A percentile compares a stretch with the other conserved stretches of the same genome.
phyloP scores from a whole-genome alignment of 2,113 vertebrate species.

The Phalacrocorax pelagicus region DNA sequence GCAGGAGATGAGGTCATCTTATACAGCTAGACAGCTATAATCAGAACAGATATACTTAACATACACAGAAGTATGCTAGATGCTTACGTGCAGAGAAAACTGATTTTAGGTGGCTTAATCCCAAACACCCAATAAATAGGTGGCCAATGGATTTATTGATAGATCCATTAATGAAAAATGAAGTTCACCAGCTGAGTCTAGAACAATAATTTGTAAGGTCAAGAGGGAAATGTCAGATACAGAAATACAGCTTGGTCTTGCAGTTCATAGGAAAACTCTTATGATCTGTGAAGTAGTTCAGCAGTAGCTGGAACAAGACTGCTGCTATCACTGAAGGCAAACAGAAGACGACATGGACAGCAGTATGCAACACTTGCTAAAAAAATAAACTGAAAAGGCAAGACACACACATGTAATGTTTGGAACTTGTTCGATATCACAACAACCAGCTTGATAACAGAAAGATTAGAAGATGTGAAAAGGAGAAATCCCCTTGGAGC shows the following conservation, averaged over 20 bases:
- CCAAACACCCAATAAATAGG: background rate
- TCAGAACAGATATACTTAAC: background rate
- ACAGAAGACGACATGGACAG: background rate
- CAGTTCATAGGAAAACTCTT: background rate
- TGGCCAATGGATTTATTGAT: background rate
- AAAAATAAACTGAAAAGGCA: background rate
- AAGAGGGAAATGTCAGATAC: background rate
- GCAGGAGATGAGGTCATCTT: background rate
- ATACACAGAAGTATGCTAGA: background rate
- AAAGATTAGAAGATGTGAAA: fast-evolving
- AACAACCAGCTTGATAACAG: background rate
- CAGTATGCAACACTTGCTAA: background rate
- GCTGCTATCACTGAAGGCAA: background rate
- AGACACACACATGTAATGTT: fast-evolving
- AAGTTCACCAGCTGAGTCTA: background rate
- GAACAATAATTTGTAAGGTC: background rate
- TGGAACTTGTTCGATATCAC: background rate
- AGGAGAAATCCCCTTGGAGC: background rate
- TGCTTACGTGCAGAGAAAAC: background rate
- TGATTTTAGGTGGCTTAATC: background rate
- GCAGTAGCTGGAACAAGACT: background rate
- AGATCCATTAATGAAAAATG: background rate
- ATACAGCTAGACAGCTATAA: background rate
- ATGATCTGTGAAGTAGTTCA: background rate
- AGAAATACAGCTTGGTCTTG: background rate